Evolutionary conservation across 2,797 vertebrate genomes (phyloP).

Genomic region (Salmo trutta): DNA sequence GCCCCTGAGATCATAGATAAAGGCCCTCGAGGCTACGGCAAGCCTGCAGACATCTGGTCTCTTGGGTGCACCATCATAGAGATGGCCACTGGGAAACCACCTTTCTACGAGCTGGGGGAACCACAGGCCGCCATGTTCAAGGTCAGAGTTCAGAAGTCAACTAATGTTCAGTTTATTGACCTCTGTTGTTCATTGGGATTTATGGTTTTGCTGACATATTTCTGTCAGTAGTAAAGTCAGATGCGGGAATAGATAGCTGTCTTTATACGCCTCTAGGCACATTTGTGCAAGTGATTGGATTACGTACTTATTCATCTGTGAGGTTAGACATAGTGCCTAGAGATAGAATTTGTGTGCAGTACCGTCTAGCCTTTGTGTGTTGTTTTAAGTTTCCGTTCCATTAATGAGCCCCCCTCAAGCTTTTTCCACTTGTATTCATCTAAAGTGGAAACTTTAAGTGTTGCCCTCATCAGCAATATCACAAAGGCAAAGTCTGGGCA

Average conservation of each 20-base stretch:
- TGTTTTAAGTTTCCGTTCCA: constrained; percentile 25
- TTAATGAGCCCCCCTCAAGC: background rate
- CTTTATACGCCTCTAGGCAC: constrained; percentile 29
- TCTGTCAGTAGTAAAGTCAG: background rate
- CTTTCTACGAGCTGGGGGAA: constrained; percentile 95
- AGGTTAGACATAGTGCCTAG: background rate
- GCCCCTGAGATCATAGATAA: constrained; percentile 98
- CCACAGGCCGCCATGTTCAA: constrained; percentile 99
- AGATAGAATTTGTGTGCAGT: background rate
- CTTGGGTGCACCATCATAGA: constrained; percentile 98
- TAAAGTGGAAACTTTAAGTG: constrained; percentile 28
- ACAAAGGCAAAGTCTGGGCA: constrained; percentile 13
- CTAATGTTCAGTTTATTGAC: background rate
- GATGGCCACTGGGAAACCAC: constrained; percentile 98
- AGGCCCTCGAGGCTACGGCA: constrained; percentile 94
- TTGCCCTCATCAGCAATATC: no score
- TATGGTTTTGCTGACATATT: background rate
- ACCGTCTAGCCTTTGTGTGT: constrained; percentile 1
- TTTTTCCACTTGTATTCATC: constrained; percentile 26
- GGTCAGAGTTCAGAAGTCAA: constrained; percentile 73
- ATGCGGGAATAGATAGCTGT: constrained; percentile 35
- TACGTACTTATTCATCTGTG: background rate
- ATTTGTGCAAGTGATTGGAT: background rate
- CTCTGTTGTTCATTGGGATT: background rate
- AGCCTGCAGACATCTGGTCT: constrained; percentile 98